Evolutionary conservation across 2,888 invertebrate genomes (phyloP).

Genomic region (Colostygia pectinataria): DNA sequence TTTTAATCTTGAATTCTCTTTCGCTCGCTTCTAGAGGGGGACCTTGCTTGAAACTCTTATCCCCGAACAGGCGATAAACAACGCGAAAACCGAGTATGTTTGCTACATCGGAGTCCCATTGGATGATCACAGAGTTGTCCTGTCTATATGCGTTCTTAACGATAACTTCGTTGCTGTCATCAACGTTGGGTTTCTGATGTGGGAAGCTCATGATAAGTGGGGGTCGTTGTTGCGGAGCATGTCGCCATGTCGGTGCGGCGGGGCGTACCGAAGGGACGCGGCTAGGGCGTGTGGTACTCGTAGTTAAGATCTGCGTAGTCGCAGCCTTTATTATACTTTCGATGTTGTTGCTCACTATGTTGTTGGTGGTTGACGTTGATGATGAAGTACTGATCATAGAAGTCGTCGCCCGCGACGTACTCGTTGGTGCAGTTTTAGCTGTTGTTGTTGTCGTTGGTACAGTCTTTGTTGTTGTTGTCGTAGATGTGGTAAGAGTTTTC

Average conservation of each 20-base stretch:
- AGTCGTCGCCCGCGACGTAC: constrained; percentile 27
- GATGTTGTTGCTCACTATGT: constrained; percentile 43
- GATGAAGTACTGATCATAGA: constrained; percentile 21
- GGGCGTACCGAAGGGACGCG: constrained; percentile 63
- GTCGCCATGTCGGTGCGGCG: constrained; percentile 74
- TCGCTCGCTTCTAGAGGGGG: constrained; percentile 95
- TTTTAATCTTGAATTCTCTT: constrained; percentile 95
- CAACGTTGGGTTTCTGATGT: constrained; percentile 85
- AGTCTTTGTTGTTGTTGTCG: constrained; percentile 49
- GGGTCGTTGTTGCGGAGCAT: constrained; percentile 84
- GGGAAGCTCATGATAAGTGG: constrained; percentile 88
- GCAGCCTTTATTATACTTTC: constrained; percentile 51
- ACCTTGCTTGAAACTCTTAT: constrained; percentile 94
- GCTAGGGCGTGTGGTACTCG: constrained; percentile 58
- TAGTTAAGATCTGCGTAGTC: constrained; percentile 42
- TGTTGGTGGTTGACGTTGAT: constrained; percentile 37
- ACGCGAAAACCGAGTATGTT: constrained; percentile 95
- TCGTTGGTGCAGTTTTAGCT: constrained; percentile 29
- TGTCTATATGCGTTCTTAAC: constrained; percentile 93
- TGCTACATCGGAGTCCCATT: constrained; percentile 94
- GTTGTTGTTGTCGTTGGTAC: constrained; percentile 42
- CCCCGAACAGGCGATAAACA: constrained; percentile 94
- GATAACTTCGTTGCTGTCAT: constrained; percentile 89
- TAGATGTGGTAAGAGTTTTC: constrained; percentile 49
- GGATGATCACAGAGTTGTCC: constrained; percentile 93